Percentiles rank a stretch among this genome's conserved stretches.
These are phyloP conservation scores for Eilema caniola DNA, from an alignment of 2,888 invertebrate genomes.

Conservation along the genomic window DNA sequence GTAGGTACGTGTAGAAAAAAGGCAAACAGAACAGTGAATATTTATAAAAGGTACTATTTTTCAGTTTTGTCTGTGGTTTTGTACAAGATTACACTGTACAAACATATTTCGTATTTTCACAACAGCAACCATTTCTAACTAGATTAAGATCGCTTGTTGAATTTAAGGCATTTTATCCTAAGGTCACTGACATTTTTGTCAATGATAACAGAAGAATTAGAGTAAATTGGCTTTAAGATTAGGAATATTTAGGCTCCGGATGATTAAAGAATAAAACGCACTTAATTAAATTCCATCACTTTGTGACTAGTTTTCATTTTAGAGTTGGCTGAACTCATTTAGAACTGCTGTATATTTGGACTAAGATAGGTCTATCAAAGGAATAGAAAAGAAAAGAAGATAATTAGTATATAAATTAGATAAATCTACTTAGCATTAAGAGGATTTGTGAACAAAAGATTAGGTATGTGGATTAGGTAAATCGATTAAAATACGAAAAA, in stretches of 20 bases:
- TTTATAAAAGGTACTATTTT: neutral
- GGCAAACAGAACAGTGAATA: neutral
- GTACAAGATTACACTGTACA: neutral
- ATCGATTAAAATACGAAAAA: no score
- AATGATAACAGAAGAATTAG: neutral
- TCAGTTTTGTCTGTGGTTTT: neutral
- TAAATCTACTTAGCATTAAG: neutral
- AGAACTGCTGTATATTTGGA: neutral
- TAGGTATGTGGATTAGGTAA: no score
- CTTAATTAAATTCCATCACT: neutral
- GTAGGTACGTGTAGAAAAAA: no score
- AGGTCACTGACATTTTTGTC: constrained; percentile 1
- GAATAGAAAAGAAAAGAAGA: no score
- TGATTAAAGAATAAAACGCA: neutral
- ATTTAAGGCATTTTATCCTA: neutral
- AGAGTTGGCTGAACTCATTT: neutral
- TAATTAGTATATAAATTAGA: no score
- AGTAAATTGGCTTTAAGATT: neutral
- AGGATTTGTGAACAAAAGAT: neutral
- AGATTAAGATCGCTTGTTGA: constrained; percentile 2
- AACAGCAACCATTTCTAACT: constrained; percentile 11
- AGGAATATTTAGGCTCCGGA: neutral
- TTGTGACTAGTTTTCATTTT: neutral
- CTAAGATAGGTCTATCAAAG: neutral
- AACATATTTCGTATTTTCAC: neutral